Evolutionary conservation across 2,797 vertebrate species (phyloP).

Genomic region (Gymnoscopelus braueri): DNA sequence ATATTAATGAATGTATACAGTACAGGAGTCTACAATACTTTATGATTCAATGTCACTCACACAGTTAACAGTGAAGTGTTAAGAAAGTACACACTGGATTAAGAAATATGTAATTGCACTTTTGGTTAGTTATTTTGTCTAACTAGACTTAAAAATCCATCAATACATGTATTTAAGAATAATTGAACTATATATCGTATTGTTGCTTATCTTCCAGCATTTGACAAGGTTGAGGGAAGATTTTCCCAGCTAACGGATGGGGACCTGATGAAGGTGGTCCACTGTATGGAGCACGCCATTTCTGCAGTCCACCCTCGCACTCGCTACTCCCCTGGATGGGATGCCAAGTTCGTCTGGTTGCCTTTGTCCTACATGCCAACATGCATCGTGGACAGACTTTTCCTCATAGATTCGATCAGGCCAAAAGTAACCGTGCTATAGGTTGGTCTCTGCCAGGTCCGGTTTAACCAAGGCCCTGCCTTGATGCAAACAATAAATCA

Average conservation of each 20-base stretch:
- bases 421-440: conserved; percentile 48
- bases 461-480: not conserved
- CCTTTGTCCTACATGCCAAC: conserved; percentile 86
- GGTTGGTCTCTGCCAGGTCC: not conserved
- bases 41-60: too few species aligned
- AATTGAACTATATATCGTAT: too few species aligned
- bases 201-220: conserved; percentile 35
- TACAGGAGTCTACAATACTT: too few species aligned
- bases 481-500: not conserved
- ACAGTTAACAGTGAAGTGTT: too few species aligned
- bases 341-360: conserved; percentile 88
- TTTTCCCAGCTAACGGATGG: conserved; percentile 62
- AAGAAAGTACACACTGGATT: too few species aligned
- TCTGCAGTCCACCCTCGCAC: conserved; percentile 81
- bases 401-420: conserved; percentile 46
- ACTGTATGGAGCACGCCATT: conserved; percentile 88
- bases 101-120: too few species aligned
- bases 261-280: conserved; percentile 82
- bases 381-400: conserved; percentile 72
- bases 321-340: conserved; percentile 89
- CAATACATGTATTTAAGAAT: not conserved
- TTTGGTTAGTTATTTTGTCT: too few species aligned
- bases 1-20: too few species aligned
- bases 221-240: conserved; percentile 14
- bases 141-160: too few species aligned